Evolutionary conservation across 2,113 vertebrate genomes (phyloP).

Genomic region (Gallinago media): DNA sequence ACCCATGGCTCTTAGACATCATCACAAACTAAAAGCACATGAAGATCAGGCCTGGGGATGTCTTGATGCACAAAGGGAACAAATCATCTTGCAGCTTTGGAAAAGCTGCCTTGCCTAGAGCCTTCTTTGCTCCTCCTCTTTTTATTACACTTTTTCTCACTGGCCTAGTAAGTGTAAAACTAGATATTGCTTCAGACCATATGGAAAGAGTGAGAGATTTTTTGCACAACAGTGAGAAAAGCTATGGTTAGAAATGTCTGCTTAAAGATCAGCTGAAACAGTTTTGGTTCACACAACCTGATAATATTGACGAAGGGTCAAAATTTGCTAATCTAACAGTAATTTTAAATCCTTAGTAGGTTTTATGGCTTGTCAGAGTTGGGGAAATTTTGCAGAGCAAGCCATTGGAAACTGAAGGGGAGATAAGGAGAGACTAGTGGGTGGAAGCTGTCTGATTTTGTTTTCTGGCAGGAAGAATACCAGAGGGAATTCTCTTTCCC

Average conservation of each 20-base stretch:
- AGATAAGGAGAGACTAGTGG: conserved; percentile 69
- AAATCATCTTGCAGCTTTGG: background rate
- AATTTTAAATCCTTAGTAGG: background rate
- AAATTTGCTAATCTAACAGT: background rate
- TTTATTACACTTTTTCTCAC: background rate
- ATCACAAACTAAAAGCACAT: background rate
- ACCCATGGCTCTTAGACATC: background rate
- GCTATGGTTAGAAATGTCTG: background rate
- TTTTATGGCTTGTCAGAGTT: background rate
- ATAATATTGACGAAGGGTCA: background rate
- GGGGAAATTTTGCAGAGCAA: conserved; percentile 43
- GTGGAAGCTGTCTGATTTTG: conserved; percentile 68
- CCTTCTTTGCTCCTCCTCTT: background rate
- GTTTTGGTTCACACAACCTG: background rate
- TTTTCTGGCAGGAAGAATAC: conserved; percentile 66
- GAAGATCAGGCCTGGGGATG: background rate
- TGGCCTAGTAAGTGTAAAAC: conserved; percentile 16
- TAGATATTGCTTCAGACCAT: conserved; percentile 44
- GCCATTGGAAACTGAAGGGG: conserved; percentile 36
- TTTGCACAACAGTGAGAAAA: background rate
- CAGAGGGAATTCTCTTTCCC: conserved; percentile 69
- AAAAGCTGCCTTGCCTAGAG: background rate
- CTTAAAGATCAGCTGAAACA: background rate
- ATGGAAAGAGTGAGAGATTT: background rate
- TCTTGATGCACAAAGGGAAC: background rate